Percentiles rank a stretch among this genome's conserved stretches.
Conservation (phyloP, 35 echinoderm and acorn worm genomes). For the Ophioderma brevispina region DNA sequence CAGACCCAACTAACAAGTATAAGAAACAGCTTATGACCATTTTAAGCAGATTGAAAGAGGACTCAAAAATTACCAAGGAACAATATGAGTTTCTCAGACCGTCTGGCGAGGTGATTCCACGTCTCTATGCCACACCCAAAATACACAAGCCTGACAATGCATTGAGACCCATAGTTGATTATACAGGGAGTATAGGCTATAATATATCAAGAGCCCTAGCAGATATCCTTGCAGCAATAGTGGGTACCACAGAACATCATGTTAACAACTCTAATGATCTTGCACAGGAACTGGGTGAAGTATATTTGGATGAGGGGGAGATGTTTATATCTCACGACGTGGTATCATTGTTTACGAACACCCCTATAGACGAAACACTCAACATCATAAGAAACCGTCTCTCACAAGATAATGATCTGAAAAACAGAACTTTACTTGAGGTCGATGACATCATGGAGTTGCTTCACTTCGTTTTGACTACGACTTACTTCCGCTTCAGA, state of each 20-base stretch:
- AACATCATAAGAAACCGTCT: background rate
- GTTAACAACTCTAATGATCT: conserved; percentile 22
- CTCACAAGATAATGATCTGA: background rate
- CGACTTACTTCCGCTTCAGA: background rate
- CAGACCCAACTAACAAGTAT: background rate
- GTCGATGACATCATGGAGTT: background rate
- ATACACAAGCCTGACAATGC: conserved; percentile 5
- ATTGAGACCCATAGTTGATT: conserved; percentile 32
- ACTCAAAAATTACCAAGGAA: background rate
- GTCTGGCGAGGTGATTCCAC: background rate
- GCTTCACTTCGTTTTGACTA: background rate
- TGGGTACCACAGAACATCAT: conserved; percentile 4
- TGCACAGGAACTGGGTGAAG: background rate
- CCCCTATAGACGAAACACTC: background rate
- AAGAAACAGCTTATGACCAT: background rate
- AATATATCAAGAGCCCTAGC: background rate
- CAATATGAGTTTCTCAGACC: background rate
- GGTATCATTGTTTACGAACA: conserved; percentile 25
- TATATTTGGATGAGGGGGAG: background rate
- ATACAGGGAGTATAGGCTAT: conserved; percentile 22
- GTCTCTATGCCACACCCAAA: conserved; percentile 10
- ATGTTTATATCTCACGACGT: conserved; percentile 27
- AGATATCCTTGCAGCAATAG: background rate
- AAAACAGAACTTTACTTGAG: background rate
- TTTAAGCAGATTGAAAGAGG: background rate